Evolutionary conservation across 2,888 invertebrate genomes (phyloP), one percentile per base, ranked within the genome.

Genomic region (Aphodius granarius): DNA sequence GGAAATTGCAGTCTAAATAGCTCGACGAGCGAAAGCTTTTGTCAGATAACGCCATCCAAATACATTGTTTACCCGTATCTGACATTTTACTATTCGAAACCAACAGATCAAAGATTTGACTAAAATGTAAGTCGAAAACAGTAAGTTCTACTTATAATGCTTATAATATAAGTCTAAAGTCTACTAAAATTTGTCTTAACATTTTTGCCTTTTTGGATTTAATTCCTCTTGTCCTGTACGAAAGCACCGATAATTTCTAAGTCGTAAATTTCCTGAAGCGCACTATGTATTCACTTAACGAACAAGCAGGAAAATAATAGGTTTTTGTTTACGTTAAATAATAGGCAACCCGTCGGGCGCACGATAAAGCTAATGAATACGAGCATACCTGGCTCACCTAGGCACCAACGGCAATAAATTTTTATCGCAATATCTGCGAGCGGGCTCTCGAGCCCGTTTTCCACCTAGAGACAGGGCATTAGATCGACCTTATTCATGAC

Each of bases 361-460:
- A 21, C 75, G 66, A 72, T 72, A 72, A 75, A 72, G 23, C 62
- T 72, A 72, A 75, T 72, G 75, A 75, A 21, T 66, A 17, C 43
- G 3, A 19, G 68, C 20, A 17, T 20, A 66, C 72, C 63, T 18
- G 71, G 68, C 23, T 22, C 20, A 23, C 63, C 64, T 23, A 62
- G 15, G 18, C 68, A 23, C 21, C 15, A 62, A 19, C n/a, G 9
- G 17, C 63, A 66, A 73, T 75, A 75, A 73, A 64, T 73, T 75
- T 73, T 75, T 75, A 75, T 75, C 75, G 63, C 19, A 68, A 75
- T 68, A 73, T 63, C 21, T 22, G 21, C 22, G 20, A 68, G 22
- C 21, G 68, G 68, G 22, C 68, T 21, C 21, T 17, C 66, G 9
- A 70, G 18, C 70, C 65, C 43, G 71, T 68, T 73, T 73, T 70